Percentiles rank a stretch among this genome's conserved stretches.
These are phyloP conservation scores for Coccyzus lansbergi DNA, from an alignment of 2,797 vertebrate genomes.

Conservation along the genomic window DNA sequence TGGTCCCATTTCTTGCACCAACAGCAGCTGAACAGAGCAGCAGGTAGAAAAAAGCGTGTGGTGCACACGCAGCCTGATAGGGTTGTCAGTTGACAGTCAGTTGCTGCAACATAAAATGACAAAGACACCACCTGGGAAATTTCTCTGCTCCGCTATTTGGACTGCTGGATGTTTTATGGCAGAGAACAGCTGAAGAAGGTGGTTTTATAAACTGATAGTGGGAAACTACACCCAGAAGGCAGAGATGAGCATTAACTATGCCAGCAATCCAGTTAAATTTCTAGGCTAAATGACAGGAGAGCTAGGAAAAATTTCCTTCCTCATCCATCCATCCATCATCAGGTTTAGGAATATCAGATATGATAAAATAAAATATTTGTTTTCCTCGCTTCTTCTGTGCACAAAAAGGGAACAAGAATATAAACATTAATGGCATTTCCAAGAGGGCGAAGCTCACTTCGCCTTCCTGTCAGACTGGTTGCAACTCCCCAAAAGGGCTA, in stretches of 20 bases:
- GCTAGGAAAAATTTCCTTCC: background rate
- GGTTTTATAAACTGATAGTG: background rate
- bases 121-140: conserved; percentile 28
- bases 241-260: background rate
- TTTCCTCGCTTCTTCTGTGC: background rate
- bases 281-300: background rate
- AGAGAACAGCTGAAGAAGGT: background rate
- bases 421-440: background rate
- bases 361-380: background rate
- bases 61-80: background rate
- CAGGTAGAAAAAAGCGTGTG: background rate
- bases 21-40: background rate
- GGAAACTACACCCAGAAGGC: conserved; percentile 3
- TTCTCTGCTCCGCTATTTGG: background rate
- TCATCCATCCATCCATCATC: background rate
- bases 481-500: background rate
- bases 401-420: background rate
- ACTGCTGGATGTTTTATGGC: conserved; percentile 6
- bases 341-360: background rate
- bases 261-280: background rate
- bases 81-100: background rate
- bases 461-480: background rate
- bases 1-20: background rate
- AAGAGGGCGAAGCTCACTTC: background rate
- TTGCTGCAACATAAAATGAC: background rate